These are phyloP conservation scores for Poeciliopsis presidionis DNA, from an alignment of 2,797 vertebrate genomes.

Conservation along the genomic window DNA sequence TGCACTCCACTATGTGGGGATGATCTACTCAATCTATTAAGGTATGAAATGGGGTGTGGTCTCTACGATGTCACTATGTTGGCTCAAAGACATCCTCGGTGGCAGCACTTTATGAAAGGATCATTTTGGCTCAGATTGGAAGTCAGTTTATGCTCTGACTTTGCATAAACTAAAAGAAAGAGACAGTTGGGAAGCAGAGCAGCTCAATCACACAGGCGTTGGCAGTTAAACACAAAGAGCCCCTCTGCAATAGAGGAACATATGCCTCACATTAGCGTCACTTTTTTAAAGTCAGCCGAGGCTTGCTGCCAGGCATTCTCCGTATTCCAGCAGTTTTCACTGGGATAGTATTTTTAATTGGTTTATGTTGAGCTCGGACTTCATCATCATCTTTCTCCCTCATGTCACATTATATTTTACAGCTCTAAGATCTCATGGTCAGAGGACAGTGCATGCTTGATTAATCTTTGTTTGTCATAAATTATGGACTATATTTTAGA, in stretches of 20 bases:
- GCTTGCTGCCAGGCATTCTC: slow-evolving; percentile 19
- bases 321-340: slow-evolving; percentile 29
- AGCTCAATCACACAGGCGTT: slow-evolving; percentile 41
- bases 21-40: slow-evolving; percentile 34
- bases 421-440: slow-evolving; percentile 44
- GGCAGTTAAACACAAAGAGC: slow-evolving; percentile 34
- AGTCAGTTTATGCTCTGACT: slow-evolving; percentile 45
- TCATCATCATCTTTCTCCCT: slow-evolving; percentile 9
- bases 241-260: slow-evolving; percentile 19
- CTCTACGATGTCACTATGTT: slow-evolving; percentile 74
- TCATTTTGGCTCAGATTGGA: slow-evolving; percentile 56
- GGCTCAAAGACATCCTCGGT: slow-evolving; percentile 73
- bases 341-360: slow-evolving; percentile 29
- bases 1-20: not conserved
- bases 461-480: slow-evolving; percentile 65
- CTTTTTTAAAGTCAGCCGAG: slow-evolving; percentile 41
- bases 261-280: slow-evolving; percentile 32
- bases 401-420: slow-evolving; percentile 28
- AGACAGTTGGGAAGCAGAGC: slow-evolving; percentile 19
- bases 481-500: slow-evolving; percentile 65
- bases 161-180: slow-evolving; percentile 16
- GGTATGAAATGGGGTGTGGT: slow-evolving; percentile 64
- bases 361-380: slow-evolving; percentile 20
- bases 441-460: slow-evolving; percentile 56
- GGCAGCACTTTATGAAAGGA: slow-evolving; percentile 64